Percentiles rank a stretch among this genome's conserved stretches.
These are phyloP conservation scores for Hestina assimilis DNA, from an alignment of 1,140 invertebrate species.

Conservation along the genomic window DNA sequence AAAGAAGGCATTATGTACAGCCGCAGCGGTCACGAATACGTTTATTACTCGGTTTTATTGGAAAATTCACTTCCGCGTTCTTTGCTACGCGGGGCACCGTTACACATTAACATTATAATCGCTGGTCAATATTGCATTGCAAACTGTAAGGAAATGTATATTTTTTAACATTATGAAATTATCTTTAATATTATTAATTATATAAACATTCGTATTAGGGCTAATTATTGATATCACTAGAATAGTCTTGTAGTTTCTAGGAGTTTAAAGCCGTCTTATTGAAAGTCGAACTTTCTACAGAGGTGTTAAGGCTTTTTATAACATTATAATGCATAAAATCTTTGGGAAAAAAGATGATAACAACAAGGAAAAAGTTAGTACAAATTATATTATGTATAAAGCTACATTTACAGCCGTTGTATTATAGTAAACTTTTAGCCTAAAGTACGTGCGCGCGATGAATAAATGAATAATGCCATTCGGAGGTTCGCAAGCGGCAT, in stretches of 20 bases:
- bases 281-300: too few relatives aligned
- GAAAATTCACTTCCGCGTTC: conserved; percentile 65
- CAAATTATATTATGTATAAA: neutral
- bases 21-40: conserved; percentile 40
- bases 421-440: conserved; percentile 51
- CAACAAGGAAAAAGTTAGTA: neutral
- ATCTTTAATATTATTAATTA: too few relatives aligned
- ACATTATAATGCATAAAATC: too few relatives aligned
- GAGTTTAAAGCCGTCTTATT: too few relatives aligned
- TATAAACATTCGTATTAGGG: too few relatives aligned
- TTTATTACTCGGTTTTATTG: conserved; percentile 65
- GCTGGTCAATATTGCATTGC: conserved; percentile 1
- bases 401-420: conserved; percentile 34
- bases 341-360: too few relatives aligned
- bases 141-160: neutral
- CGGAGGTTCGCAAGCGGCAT: conserved; percentile 61
- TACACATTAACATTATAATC: conserved; percentile 31
- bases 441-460: conserved; percentile 59
- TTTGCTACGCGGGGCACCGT: conserved; percentile 41
- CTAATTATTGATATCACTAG: too few relatives aligned
- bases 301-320: too few relatives aligned
- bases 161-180: too few relatives aligned
- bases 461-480: conserved; percentile 75
- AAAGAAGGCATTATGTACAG: conserved; percentile 27
- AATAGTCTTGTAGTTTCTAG: too few relatives aligned